Evolutionary conservation across 2,113 vertebrate genomes (phyloP).

Genomic region (Ivindomyrus marchei): DNA sequence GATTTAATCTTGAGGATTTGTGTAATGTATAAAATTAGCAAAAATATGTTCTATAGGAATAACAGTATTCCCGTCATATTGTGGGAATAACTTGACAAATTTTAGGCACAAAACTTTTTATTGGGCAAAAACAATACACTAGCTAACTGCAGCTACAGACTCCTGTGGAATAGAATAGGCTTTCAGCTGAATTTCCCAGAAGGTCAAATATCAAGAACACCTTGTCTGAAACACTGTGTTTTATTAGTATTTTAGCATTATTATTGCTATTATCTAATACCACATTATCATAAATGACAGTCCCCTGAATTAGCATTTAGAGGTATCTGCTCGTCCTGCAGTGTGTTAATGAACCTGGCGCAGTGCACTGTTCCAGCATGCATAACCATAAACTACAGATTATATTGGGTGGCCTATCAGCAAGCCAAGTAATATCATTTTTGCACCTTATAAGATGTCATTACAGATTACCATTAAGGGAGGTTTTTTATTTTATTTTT

Average conservation of each 20-base stretch:
- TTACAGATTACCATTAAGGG: not conserved
- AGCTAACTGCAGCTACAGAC: not conserved
- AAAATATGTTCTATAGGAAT: not conserved
- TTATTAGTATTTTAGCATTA: not conserved
- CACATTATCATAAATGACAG: conserved; percentile 12
- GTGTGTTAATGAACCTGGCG: not conserved
- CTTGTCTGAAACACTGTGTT: not conserved
- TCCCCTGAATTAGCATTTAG: not conserved
- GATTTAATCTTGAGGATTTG: not conserved
- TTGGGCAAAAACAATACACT: not conserved
- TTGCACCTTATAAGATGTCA: not conserved
- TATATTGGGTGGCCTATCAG: not conserved
- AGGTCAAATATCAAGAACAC: not conserved
- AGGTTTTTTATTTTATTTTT: not conserved
- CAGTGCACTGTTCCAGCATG: not conserved
- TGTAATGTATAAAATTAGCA: not conserved
- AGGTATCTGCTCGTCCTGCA: not conserved
- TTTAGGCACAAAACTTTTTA: not conserved
- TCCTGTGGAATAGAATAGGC: not conserved
- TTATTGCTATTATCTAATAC: conserved; percentile 4
- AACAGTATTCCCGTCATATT: not conserved
- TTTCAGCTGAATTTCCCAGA: not conserved
- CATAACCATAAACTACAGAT: conserved; percentile 1
- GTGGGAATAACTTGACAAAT: not conserved
- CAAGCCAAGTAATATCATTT: not conserved